phyloP scores from a whole-genome alignment of 2,113 vertebrate genomes.

The Apteryx mantelli region DNA sequence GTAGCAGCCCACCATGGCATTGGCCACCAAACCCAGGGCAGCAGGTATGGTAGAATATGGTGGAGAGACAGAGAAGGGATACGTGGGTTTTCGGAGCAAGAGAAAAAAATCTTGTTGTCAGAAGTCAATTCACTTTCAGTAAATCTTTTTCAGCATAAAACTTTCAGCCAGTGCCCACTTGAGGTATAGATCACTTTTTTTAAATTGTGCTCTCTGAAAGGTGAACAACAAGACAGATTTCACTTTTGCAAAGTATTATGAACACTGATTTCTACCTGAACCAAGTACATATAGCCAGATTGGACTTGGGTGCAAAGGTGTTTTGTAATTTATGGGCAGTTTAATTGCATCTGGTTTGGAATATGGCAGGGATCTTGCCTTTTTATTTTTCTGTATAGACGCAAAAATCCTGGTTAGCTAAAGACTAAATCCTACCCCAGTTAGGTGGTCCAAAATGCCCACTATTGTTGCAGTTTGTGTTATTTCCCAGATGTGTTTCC shows the following conservation, averaged over 20 bases:
- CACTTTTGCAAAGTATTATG: not conserved
- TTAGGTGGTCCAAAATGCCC: fast-evolving
- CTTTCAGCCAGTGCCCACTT: not conserved
- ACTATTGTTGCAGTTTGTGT: not conserved
- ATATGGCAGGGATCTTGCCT: not conserved
- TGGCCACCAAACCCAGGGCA: not conserved
- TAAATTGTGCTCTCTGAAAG: not conserved
- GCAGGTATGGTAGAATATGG: not conserved
- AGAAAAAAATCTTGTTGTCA: not conserved
- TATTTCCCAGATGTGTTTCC: not conserved
- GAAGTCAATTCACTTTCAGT: not conserved
- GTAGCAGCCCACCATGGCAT: not conserved
- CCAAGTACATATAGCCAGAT: not conserved
- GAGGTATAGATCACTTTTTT: not conserved
- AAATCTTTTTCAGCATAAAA: not conserved
- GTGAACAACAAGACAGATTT: not conserved
- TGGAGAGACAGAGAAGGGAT: not conserved
- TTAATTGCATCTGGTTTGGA: not conserved
- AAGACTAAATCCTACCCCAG: not conserved
- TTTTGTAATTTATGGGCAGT: not conserved
- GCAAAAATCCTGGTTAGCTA: not conserved
- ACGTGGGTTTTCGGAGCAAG: not conserved
- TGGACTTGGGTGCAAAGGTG: not conserved
- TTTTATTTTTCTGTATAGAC: not conserved
- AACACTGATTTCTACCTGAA: not conserved